Percentiles rank a stretch among this genome's conserved stretches.
Conservation (phyloP, 2,113 vertebrate species). For the Sebastes fasciatus region DNA sequence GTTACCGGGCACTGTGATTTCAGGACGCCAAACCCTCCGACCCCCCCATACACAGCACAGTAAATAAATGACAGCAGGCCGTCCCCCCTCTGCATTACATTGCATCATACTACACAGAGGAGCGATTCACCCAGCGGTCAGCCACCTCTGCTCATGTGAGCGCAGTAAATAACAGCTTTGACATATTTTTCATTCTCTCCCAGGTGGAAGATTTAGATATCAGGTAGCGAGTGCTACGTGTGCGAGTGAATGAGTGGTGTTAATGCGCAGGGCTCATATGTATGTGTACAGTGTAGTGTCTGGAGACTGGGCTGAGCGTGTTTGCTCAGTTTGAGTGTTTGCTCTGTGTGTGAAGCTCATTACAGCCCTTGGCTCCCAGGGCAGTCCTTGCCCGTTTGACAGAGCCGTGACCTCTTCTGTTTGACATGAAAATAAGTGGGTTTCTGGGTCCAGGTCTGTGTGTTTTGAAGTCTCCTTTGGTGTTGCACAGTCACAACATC, state of each 20-base stretch:
- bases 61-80: slow-evolving; percentile 73
- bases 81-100: slow-evolving; percentile 16
- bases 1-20: slow-evolving; percentile 78
- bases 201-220: slow-evolving; percentile 77
- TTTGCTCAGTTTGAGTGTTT: slow-evolving; percentile 62
- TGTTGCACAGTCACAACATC: slow-evolving; percentile 45
- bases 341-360: slow-evolving; percentile 48
- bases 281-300: slow-evolving; percentile 35
- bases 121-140: slow-evolving; percentile 70
- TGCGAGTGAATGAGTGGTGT: slow-evolving; percentile 34
- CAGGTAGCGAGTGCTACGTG: slow-evolving; percentile 59
- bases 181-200: slow-evolving; percentile 80
- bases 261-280: slow-evolving; percentile 24
- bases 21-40: slow-evolving; percentile 12
- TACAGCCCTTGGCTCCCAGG: slow-evolving; percentile 43
- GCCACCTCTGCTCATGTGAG: slow-evolving; percentile 63
- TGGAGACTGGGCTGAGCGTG: slow-evolving; percentile 40
- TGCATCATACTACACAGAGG: slow-evolving; percentile 74
- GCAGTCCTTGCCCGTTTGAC: slow-evolving; percentile 57
- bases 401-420: slow-evolving; percentile 67
- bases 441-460: slow-evolving; percentile 38
- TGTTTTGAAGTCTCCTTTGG: slow-evolving; percentile 15
- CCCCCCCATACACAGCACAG: slow-evolving; percentile 26
- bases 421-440: slow-evolving; percentile 54
- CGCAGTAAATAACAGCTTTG: slow-evolving; percentile 66